These are phyloP conservation scores for Zhuqinia jingwanae DNA, from an alignment of 2,888 invertebrate species.

Conservation along the genomic window DNA sequence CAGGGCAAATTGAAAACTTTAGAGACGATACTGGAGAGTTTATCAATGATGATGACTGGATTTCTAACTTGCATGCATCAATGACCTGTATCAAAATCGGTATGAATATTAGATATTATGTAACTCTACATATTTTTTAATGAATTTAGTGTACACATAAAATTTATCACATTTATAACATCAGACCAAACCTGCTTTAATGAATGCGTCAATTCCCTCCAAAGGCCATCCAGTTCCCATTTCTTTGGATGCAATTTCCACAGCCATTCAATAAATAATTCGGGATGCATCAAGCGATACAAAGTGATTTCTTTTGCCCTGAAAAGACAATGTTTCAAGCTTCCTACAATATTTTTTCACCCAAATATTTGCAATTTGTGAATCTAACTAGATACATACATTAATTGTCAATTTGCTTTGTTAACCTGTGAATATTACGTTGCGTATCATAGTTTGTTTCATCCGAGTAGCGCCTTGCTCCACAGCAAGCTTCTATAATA, in stretches of 20 bases:
- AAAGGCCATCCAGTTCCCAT: slow-evolving; percentile 7
- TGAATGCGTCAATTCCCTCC: not conserved
- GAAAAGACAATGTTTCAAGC: not conserved
- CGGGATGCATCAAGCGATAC: slow-evolving; percentile 1
- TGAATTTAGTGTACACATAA: too few species aligned
- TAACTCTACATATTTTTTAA: too few species aligned
- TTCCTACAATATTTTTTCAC: too few species aligned
- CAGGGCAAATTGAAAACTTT: too few species aligned
- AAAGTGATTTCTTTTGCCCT: slow-evolving; percentile 21
- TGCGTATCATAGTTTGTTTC: not conserved
- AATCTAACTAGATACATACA: not conserved
- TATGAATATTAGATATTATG: not conserved
- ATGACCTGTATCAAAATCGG: not conserved
- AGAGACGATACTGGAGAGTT: not conserved
- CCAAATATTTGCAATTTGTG: not conserved
- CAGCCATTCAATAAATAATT: not conserved
- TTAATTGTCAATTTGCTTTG: not conserved
- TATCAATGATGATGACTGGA: too few species aligned
- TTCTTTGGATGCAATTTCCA: slow-evolving; percentile 41
- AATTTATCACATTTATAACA: not conserved
- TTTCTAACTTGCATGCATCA: not conserved
- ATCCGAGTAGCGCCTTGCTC: not conserved
- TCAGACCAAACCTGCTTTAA: not conserved
- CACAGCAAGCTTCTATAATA: not conserved
- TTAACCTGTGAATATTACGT: slow-evolving; percentile 15